Evolutionary conservation across 2,888 invertebrate genomes (phyloP).

Genomic region (Acanthococcus lagerstroemiae): DNA sequence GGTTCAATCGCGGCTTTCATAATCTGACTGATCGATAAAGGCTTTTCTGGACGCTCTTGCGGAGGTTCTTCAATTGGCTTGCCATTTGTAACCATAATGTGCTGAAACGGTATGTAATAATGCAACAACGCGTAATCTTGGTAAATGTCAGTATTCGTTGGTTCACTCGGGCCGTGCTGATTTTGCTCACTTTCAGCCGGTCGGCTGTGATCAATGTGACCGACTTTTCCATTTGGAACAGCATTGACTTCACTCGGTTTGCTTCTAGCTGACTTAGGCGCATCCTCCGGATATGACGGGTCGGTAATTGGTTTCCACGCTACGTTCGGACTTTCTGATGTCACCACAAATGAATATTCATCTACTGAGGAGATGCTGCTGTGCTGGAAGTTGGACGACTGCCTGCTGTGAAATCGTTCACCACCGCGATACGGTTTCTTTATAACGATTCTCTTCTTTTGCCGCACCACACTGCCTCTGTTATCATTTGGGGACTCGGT

Average conservation of each 20-base stretch:
- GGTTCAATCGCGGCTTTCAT: constrained; percentile 29
- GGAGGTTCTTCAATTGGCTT: constrained; percentile 29
- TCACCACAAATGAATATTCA: background rate
- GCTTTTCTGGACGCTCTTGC: constrained; percentile 8
- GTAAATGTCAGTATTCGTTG: background rate
- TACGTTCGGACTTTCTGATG: background rate
- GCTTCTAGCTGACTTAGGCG: background rate
- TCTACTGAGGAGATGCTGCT: background rate
- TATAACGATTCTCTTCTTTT: background rate
- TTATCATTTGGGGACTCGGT: no score
- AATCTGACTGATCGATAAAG: constrained; percentile 6
- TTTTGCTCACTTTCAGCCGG: background rate
- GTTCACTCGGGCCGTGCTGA: background rate
- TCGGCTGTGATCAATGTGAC: background rate
- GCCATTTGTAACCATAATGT: background rate
- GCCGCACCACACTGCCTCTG: no score
- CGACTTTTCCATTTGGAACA: background rate
- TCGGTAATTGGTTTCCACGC: constrained; percentile 12
- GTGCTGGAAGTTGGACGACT: background rate
- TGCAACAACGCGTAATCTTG: constrained; percentile 9
- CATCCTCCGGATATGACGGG: background rate
- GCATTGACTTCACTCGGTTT: background rate
- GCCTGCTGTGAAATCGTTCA: background rate
- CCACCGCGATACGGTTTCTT: background rate
- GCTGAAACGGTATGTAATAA: constrained; percentile 17